Evolutionary conservation across 2,113 vertebrate species (phyloP).

Genomic region (Silurus meridionalis): DNA sequence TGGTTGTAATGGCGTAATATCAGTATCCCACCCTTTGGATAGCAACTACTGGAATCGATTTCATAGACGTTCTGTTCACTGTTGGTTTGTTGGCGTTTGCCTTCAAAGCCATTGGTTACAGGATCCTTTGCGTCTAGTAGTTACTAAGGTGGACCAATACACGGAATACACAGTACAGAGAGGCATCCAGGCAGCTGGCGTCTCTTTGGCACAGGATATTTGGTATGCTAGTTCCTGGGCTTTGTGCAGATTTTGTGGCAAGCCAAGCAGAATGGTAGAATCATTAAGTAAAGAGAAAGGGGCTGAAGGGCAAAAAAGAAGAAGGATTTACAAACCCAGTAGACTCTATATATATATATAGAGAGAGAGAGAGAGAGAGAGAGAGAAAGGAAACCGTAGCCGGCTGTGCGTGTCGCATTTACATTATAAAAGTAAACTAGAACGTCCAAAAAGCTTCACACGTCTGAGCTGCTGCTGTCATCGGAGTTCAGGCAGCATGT

Average conservation of each 20-base stretch:
- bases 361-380: background rate
- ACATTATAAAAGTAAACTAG: background rate
- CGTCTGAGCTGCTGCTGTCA: conserved; percentile 11
- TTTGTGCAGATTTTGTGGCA: conserved; percentile 16
- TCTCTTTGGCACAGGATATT: conserved; percentile 4
- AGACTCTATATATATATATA: background rate
- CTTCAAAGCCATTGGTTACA: background rate
- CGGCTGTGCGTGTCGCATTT: background rate
- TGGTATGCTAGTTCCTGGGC: conserved; percentile 26
- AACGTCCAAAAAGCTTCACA: background rate
- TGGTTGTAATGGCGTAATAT: background rate
- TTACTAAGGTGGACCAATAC: background rate
- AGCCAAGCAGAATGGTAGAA: conserved; percentile 56
- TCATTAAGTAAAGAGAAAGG: conserved; percentile 56
- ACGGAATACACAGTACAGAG: background rate
- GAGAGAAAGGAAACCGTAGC: background rate
- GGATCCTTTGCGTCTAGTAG: background rate
- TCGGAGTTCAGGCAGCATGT: background rate
- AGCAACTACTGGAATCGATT: background rate
- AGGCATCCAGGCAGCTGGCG: background rate
- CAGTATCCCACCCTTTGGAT: background rate
- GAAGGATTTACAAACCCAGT: background rate
- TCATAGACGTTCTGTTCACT: background rate
- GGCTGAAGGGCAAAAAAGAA: conserved; percentile 16
- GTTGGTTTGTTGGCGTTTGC: background rate